Percentiles rank a stretch among this genome's conserved stretches.
Conservation (phyloP, 2,797 vertebrate species). For the Lophius americanus region DNA sequence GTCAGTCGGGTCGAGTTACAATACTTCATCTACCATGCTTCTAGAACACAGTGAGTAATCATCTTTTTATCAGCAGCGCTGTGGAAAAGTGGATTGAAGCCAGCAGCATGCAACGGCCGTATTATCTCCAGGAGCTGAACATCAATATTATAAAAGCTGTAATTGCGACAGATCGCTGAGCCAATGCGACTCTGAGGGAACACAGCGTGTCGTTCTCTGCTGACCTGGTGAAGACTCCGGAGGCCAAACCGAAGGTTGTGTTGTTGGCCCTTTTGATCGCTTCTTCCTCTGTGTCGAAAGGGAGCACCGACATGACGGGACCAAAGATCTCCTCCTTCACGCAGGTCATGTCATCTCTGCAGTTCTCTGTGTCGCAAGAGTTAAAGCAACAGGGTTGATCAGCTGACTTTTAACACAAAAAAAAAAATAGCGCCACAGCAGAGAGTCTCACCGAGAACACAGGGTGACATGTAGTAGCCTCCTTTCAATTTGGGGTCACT, state of each 20-base stretch:
- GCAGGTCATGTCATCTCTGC: conserved; percentile 93
- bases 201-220: neutral
- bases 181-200: neutral
- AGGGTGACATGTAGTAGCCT: conserved; percentile 92
- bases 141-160: neutral
- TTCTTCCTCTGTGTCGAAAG: conserved; percentile 94
- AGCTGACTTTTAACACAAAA: too few relatives aligned
- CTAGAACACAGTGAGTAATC: neutral
- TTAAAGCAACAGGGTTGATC: neutral
- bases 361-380: conserved; percentile 83
- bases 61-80: neutral
- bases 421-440: neutral
- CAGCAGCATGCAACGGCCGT: neutral
- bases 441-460: conserved; percentile 85
- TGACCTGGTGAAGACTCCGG: conserved; percentile 96
- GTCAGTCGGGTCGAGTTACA: too few relatives aligned
- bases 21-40: neutral
- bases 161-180: conserved; percentile 7
- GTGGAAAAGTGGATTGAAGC: neutral
- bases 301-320: conserved; percentile 94
- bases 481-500: conserved; percentile 89
- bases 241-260: conserved; percentile 91
- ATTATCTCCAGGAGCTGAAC: neutral
- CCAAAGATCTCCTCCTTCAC: conserved; percentile 98
- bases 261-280: conserved; percentile 90